These are phyloP conservation scores for Anoplolepis gracilipes DNA, from an alignment of 1,140 invertebrate species.

Conservation along the genomic window DNA sequence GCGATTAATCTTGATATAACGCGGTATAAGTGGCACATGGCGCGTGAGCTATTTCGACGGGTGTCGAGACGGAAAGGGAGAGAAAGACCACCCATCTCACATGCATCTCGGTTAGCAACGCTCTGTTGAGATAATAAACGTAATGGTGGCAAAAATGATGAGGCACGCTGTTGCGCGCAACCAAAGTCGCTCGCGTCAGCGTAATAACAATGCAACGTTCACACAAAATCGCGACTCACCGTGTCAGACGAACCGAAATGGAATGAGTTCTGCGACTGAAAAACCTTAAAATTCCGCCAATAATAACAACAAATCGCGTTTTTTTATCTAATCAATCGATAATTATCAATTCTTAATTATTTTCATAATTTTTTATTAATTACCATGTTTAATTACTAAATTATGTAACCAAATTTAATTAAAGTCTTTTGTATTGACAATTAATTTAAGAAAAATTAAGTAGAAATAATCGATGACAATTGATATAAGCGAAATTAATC, in stretches of 20 bases:
- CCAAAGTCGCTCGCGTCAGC: not conserved
- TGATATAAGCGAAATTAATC: too few relatives aligned
- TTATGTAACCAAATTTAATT: too few relatives aligned
- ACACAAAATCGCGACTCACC: conserved; percentile 1
- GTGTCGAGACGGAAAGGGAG: conserved; percentile 13
- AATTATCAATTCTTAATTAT: too few relatives aligned
- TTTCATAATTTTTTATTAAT: too few relatives aligned
- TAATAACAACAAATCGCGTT: not conserved
- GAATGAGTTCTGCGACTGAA: not conserved
- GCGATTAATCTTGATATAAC: conserved; percentile 66
- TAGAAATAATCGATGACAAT: too few relatives aligned
- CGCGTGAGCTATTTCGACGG: conserved; percentile 52
- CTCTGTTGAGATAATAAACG: conserved; percentile 20
- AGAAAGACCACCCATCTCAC: conserved; percentile 46
- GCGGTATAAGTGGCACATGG: conserved; percentile 37
- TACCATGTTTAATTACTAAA: too few relatives aligned
- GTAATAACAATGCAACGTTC: conserved; percentile 8
- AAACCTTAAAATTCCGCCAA: conserved; percentile 9
- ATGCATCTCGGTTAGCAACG: conserved; percentile 18
- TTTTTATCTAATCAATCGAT: not conserved
- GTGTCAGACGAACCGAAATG: not conserved
- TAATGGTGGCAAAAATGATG: conserved; percentile 28
- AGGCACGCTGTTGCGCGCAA: not conserved
- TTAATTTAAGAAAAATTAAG: too few relatives aligned
- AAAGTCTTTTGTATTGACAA: too few relatives aligned